phyloP scores from a whole-genome alignment of 2,888 invertebrate genomes.

The Euplagia quadripunctaria region DNA sequence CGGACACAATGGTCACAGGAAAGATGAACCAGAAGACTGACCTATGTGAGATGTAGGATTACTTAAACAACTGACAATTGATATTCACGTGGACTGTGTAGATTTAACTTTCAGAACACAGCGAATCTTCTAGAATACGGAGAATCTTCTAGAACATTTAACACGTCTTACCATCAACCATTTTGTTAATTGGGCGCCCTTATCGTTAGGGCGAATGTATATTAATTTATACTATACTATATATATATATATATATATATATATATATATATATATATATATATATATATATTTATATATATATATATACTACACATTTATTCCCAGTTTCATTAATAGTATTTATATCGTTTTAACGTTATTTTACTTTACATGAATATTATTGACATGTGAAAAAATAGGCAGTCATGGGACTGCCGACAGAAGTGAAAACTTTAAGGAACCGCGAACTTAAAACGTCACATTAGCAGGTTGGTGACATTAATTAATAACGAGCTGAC shows the following conservation, averaged over 20 bases:
- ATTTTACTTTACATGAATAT: neutral
- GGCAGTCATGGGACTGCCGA: no score
- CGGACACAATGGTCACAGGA: conserved; percentile 37
- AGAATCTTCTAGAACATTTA: neutral
- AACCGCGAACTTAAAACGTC: no score
- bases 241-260: no score
- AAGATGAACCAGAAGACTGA: conserved; percentile 7
- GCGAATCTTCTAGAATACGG: neutral
- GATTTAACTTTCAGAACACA: neutral
- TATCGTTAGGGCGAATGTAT: no score
- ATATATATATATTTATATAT: no score
- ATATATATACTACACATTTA: no score
- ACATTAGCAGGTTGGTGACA: no score
- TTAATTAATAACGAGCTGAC: no score
- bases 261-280: no score
- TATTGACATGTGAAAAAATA: neutral
- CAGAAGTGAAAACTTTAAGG: no score
- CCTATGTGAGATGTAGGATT: neutral
- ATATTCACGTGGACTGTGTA: neutral
- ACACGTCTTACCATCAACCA: neutral
- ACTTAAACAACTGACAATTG: neutral
- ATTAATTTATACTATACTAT: no score
- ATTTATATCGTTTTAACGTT: neutral
- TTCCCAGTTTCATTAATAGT: neutral
- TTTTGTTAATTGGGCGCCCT: no score